These are phyloP conservation scores for Labeo calbasu DNA, from an alignment of 2,797 vertebrate genomes.

Conservation along the genomic window DNA sequence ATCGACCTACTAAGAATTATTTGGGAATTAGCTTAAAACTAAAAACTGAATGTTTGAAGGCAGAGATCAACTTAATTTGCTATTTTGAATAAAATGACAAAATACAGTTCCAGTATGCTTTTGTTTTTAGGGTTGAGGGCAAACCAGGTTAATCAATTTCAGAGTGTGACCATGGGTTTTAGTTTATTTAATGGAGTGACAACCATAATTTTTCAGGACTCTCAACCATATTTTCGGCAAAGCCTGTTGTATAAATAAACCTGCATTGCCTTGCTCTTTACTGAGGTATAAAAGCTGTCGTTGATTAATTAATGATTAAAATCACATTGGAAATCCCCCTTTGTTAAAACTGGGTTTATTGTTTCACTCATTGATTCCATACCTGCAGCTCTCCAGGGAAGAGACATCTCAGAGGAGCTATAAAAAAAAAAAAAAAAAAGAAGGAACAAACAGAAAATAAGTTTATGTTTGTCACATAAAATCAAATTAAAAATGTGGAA, in stretches of 20 bases:
- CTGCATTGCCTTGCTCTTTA: background rate
- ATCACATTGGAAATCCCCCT: background rate
- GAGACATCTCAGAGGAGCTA: slow-evolving; percentile 99
- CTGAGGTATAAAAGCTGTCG: background rate
- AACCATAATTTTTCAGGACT: too few species aligned
- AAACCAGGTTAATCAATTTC: too few species aligned
- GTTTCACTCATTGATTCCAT: slow-evolving; percentile 56
- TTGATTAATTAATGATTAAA: background rate
- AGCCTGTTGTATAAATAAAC: background rate
- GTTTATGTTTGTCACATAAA: background rate
- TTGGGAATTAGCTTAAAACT: background rate
- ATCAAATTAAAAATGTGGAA: background rate
- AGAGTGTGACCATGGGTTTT: too few species aligned
- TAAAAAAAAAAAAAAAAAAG: slow-evolving; percentile 58
- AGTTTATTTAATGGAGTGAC: too few species aligned
- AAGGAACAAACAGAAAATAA: background rate
- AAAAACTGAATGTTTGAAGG: background rate
- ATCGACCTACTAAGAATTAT: background rate
- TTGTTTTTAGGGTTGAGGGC: background rate
- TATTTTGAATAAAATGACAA: background rate
- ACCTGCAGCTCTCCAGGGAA: slow-evolving; percentile 98
- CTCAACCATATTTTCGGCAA: background rate
- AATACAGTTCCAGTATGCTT: background rate
- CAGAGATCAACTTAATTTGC: background rate
- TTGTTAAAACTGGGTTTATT: background rate